Conservation (phyloP, 2,797 vertebrate genomes). For the Trachops cirrhosus region DNA sequence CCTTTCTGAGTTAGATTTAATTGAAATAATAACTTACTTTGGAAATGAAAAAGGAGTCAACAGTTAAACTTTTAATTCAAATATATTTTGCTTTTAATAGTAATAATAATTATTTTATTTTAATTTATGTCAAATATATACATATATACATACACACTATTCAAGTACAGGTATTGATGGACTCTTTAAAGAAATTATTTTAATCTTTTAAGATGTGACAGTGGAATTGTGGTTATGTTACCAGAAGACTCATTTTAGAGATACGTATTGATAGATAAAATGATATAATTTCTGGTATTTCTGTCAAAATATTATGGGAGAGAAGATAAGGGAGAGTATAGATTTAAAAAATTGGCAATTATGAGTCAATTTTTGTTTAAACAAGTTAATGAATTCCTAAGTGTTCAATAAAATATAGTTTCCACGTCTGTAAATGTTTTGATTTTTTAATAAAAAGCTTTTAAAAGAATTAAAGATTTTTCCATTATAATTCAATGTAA, state of each 20-base stretch:
- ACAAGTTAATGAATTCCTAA: not conserved
- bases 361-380: not conserved
- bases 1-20: not conserved
- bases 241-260: not conserved
- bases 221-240: not conserved
- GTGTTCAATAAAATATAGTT: not conserved
- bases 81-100: not conserved
- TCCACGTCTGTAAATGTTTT: not conserved
- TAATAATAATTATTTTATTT: not conserved
- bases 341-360: not conserved
- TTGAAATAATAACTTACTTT: not conserved
- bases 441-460: not conserved
- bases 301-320: not conserved
- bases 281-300: not conserved
- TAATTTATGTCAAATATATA: not conserved
- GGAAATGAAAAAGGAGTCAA: not conserved
- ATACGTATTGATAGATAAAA: not conserved
- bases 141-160: not conserved
- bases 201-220: not conserved
- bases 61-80: not conserved
- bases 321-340: not conserved
- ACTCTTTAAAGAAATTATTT: not conserved
- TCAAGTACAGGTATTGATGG: not conserved
- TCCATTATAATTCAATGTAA: not conserved
- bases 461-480: not conserved